Conservation (phyloP, 2,888 invertebrate species). For the Prosopocoilus inquinatus region DNA sequence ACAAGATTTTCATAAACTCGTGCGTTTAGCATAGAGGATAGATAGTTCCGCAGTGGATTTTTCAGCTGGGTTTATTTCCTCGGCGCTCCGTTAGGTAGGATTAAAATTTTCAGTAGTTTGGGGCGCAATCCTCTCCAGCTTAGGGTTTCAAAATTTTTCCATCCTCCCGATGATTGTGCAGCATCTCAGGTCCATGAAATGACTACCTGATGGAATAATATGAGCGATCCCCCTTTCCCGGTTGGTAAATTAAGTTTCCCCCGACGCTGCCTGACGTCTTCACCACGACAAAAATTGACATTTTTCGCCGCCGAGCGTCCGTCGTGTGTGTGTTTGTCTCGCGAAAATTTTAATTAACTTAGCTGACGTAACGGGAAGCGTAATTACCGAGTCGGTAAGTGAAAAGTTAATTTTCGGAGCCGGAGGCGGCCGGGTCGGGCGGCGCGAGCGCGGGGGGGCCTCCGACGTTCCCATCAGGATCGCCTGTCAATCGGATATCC, state of each 20-base stretch:
- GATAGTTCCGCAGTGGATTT: too few species aligned
- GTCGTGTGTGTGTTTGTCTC: conserved; percentile 9
- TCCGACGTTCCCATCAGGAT: conserved; percentile 22
- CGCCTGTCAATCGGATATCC: conserved; percentile 42
- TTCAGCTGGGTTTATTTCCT: too few species aligned
- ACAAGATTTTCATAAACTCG: too few species aligned
- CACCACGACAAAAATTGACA: neutral
- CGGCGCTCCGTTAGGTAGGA: too few species aligned
- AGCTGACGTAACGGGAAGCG: conserved; percentile 16
- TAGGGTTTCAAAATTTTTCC: too few species aligned
- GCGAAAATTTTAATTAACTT: conserved; percentile 21
- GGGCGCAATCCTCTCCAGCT: too few species aligned
- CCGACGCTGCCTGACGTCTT: conserved; percentile 16
- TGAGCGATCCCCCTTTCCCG: too few species aligned
- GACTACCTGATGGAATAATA: too few species aligned
- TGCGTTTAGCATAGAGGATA: too few species aligned
- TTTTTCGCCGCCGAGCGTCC: neutral
- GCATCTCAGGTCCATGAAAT: too few species aligned
- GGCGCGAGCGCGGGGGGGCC: conserved; percentile 17
- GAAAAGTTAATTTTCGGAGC: conserved; percentile 24
- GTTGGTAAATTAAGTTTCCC: conserved; percentile 1
- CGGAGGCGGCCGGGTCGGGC: conserved; percentile 15
- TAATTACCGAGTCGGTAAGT: conserved; percentile 24
- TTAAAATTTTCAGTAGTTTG: too few species aligned
- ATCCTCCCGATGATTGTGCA: too few species aligned